Percentiles rank a stretch among this genome's conserved stretches.
These are phyloP conservation scores for human DNA, from an alignment of 2,113 vertebrate genomes.

Conservation along the genomic window DNA sequence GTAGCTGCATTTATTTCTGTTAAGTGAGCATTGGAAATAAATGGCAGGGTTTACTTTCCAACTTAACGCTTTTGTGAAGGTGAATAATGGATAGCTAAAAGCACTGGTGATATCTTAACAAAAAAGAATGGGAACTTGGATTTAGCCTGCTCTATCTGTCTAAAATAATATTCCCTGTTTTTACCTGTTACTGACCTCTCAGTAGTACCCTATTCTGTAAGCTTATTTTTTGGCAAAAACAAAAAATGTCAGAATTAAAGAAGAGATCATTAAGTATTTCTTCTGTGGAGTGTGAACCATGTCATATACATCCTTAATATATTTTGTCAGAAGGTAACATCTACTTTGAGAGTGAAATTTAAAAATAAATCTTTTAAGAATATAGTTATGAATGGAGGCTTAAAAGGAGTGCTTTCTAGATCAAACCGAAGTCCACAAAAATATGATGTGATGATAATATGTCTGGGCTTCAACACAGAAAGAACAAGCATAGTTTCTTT, in stretches of 20 bases:
- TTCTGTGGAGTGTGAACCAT: not conserved
- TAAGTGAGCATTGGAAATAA: constrained; percentile 63
- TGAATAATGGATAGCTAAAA: constrained; percentile 59
- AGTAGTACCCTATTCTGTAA: not conserved
- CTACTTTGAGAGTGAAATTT: not conserved
- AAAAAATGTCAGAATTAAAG: not conserved
- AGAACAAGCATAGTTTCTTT: not conserved
- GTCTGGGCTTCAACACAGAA: not conserved
- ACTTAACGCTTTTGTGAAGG: constrained; percentile 36
- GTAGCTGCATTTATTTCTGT: constrained; percentile 68
- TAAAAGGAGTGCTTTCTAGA: not conserved
- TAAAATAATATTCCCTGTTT: constrained; percentile 40
- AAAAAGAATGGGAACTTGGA: not conserved
- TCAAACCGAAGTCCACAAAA: not conserved
- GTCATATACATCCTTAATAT: not conserved
- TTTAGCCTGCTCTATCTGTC: constrained; percentile 1
- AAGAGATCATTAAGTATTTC: not conserved
- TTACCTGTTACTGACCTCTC: not conserved
- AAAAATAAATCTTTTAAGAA: not conserved
- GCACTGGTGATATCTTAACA: constrained; percentile 22
- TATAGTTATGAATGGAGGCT: not conserved
- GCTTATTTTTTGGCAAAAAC: constrained; percentile 20
- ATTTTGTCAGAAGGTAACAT: not conserved
- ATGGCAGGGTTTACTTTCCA: constrained; percentile 62
- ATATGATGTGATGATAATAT: not conserved